A percentile compares a stretch with the other conserved stretches of the same genome.
Conservation (phyloP, 1,140 invertebrate genomes). For the Euwallacea fornicatus region DNA sequence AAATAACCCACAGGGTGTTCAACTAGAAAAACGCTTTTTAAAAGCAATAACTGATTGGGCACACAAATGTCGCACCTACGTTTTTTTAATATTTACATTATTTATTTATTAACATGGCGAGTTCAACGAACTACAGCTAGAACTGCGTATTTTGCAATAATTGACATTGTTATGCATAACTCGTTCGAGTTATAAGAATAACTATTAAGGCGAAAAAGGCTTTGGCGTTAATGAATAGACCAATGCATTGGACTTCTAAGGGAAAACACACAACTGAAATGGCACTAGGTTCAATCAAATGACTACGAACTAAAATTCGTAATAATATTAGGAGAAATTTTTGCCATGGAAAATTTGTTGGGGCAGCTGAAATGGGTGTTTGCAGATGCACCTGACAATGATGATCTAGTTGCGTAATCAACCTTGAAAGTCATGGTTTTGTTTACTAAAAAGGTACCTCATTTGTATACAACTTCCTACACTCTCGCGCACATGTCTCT, state of each 20-base stretch:
- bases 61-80: slow-evolving; percentile 26
- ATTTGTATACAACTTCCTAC: no score
- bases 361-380: not conserved
- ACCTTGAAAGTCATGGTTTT: not conserved
- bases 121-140: slow-evolving; percentile 5
- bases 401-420: not conserved
- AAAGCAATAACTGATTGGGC: slow-evolving; percentile 18
- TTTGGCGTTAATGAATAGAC: not conserved
- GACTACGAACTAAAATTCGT: not conserved
- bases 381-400: slow-evolving; percentile 7
- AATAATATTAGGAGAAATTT: not conserved
- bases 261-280: not conserved
- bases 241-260: not conserved
- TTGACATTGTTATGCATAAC: not conserved
- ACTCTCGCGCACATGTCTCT: no score
- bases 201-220: not conserved
- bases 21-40: slow-evolving; percentile 4
- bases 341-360: not conserved
- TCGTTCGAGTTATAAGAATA: not conserved
- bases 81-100: slow-evolving; percentile 28
- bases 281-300: not conserved
- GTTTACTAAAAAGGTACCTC: no score
- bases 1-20: not conserved
- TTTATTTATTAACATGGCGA: slow-evolving; percentile 17
- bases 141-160: not conserved